Evolutionary conservation across 2,797 vertebrate genomes (phyloP), one percentile per base, ranked within the genome.

Genomic region (Platyrinchus mystaceus): DNA sequence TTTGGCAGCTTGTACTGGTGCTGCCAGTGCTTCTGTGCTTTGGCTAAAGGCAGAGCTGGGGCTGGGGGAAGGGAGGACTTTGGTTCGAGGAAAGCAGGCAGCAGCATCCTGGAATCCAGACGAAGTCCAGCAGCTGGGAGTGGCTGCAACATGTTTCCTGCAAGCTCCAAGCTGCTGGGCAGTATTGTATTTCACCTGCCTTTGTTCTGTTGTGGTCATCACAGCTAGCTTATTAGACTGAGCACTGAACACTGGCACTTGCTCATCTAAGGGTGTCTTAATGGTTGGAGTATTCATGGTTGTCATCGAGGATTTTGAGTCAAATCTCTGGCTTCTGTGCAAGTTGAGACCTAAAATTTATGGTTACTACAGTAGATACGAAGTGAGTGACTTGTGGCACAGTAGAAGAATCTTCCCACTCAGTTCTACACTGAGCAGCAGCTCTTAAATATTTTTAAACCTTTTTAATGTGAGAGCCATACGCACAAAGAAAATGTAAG

Each of bases 391-490:
- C 59, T 95, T 0, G 20, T 34, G 63, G 44, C 44, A 84, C 53
- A 85, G 41, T 30, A 39, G 55, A 64, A 76, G 41, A 66, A 60
- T 81, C 83, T 86, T 91, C 52, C 70, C 37, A 60, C 90, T 87
- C 12, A 0, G 32, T 52, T 91, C 69, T 78, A 34, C 66, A 69
- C 43, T 73, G 28, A 91, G 70, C 85, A 87, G 67, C 69, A 94
- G 77, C 59, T 77, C 63, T 95, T 76, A 67, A 90, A 47, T 81
- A 84, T 86, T 80, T 94, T 86, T 76, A 88, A 88, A 55, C 62
- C 20, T 71, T 80, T 83, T 78, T 50, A 76, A 56, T 69, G 49
- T 68, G 91, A 81, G 66, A 68, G 49, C 56, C 50, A 36, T 87
- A 75, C 1, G 2, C 43, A 55, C 60, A 86, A 84, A 84, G 84